Conservation (phyloP, 2,888 invertebrate genomes). For the Pyrochroa serraticornis region DNA sequence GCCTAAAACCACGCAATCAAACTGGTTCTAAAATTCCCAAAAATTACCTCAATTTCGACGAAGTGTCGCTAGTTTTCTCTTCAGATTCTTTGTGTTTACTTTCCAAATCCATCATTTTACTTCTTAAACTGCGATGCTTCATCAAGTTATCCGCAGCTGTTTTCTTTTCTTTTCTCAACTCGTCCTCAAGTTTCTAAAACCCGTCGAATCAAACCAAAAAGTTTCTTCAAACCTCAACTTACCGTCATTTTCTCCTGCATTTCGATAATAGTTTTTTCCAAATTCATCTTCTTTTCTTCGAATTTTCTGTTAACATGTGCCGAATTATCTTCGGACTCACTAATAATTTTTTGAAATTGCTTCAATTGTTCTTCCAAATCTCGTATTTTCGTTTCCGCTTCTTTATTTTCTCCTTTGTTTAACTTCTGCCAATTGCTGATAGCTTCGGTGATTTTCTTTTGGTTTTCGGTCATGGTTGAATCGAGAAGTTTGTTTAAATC, state of each 20-base stretch:
- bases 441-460: conserved; percentile 44
- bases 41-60: conserved; percentile 46
- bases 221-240: conserved; percentile 6
- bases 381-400: conserved; percentile 5
- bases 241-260: conserved; percentile 46
- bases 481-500: conserved; percentile 45
- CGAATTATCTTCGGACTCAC: conserved; percentile 11
- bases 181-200: conserved; percentile 45
- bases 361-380: conserved; percentile 16
- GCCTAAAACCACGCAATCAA: conserved; percentile 38
- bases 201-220: not conserved
- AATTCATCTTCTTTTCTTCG: conserved; percentile 41
- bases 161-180: conserved; percentile 47
- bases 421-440: conserved; percentile 42
- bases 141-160: conserved; percentile 38
- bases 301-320: conserved; percentile 40
- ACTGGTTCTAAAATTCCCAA: not conserved
- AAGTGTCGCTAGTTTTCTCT: conserved; percentile 49
- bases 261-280: conserved; percentile 42
- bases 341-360: conserved; percentile 14
- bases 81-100: conserved; percentile 56
- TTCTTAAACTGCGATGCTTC: conserved; percentile 53
- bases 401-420: conserved; percentile 15
- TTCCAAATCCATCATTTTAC: conserved; percentile 57
- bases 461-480: conserved; percentile 42